Base-by-base conservation (phyloP, 2,797 vertebrate species). In the Acrocephalus scirpaceus region DNA sequence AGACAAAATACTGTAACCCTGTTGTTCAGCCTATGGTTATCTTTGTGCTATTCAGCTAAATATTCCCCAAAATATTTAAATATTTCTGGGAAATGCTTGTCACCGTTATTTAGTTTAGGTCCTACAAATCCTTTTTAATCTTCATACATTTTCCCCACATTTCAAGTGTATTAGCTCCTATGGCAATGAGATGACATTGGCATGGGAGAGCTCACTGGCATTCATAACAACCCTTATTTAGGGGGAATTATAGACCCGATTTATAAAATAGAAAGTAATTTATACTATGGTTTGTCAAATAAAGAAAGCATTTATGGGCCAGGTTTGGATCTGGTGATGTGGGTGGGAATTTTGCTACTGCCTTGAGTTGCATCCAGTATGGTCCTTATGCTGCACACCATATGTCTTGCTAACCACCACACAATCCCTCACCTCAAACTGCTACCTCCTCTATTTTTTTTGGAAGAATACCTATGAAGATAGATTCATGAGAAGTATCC, bases 371-470 rank as follows among this genome's bases (percentile, higher is more conserved):
- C 67, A 92, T 82, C 83, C 93, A 93, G 82, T 88, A 92, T 88
- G 82, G 94, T 93, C 82, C 92, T 90, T 95, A 88, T 93, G 94
- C 76, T 90, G 86, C 70, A 77, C 54, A 67, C 90, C 95, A 83
- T 93, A 94, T 94, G 92, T 88, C 86, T 95, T 1, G 60, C 89
- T 93, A 95, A 96, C 82, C 95, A 96, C 91, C 77, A 93, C 94
- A 93, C 21, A 95, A 50, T 94, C 86, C 64, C 48, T 94, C 74
- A 86, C 88, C 83, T 76, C 80, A 93, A 76, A 88, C 71, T 96
- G 67, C 48, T 93, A 87, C 11, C 51, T 96, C 60, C 38, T 90
- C 53, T 81, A 5, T 47, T 73, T 67, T 88, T 88, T 93, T 82
- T 80, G 54, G 87, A 93, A 90, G 64, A 34, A 70, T 50, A 94